Evolutionary conservation across 2,888 invertebrate genomes (phyloP).

Genomic region (Cyaniris semiargus): DNA sequence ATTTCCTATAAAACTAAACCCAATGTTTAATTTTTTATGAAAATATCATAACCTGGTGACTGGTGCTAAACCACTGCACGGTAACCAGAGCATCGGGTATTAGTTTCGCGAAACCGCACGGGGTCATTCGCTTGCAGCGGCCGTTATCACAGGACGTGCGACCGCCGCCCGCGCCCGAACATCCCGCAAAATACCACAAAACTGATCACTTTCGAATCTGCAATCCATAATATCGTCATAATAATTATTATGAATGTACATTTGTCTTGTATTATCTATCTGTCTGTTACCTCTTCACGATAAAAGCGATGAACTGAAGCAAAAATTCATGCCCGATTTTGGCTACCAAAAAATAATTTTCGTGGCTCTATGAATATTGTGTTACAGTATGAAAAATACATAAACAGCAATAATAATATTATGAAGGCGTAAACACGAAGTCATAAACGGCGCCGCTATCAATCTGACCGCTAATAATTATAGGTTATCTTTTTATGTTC

Average conservation of each 20-base stretch:
- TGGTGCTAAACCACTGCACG: conserved; percentile 9
- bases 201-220: not conserved
- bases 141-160: conserved; percentile 50
- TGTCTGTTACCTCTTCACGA: no score
- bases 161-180: conserved; percentile 35
- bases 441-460: conserved; percentile 31
- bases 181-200: not conserved
- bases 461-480: conserved; percentile 41
- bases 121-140: conserved; percentile 48
- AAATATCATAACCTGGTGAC: not conserved
- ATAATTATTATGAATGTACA: no score
- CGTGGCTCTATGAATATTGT: no score
- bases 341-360: no score
- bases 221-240: not conserved
- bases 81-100: conserved; percentile 37
- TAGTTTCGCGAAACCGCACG: conserved; percentile 48
- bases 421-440: not conserved
- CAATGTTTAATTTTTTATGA: no score
- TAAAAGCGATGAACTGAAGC: no score
- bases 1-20: no score
- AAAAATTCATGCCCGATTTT: no score
- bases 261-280: not conserved
- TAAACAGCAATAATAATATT: not conserved
- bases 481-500: conserved; percentile 40
- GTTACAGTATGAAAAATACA: not conserved